These are phyloP conservation scores for Myzus persicae DNA, from an alignment of 1,140 invertebrate species.

Conservation along the genomic window DNA sequence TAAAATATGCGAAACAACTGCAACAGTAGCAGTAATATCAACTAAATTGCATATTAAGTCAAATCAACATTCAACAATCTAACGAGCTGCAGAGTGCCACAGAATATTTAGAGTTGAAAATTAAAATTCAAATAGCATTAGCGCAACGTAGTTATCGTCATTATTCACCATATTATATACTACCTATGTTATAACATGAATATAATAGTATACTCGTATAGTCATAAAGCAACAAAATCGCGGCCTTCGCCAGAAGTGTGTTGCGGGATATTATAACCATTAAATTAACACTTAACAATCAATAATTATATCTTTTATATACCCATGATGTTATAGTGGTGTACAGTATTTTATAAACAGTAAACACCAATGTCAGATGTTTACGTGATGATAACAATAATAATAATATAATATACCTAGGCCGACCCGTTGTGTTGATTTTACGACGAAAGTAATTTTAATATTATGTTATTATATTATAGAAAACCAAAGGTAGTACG, in stretches of 20 bases:
- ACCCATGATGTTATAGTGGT: background rate
- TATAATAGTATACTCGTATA: no score
- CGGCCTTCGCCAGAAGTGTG: background rate
- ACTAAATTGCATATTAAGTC: background rate
- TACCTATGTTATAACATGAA: background rate
- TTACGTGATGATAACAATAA: slow-evolving; percentile 1
- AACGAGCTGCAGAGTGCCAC: background rate
- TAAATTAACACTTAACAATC: background rate
- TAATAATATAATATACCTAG: background rate
- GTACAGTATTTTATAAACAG: background rate
- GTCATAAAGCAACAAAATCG: background rate
- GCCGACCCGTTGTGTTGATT: background rate
- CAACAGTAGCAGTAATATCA: no score
- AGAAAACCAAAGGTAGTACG: background rate
- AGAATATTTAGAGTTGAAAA: background rate
- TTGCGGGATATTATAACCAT: background rate
- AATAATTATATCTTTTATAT: no score
- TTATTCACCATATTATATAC: background rate
- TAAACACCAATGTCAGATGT: background rate
- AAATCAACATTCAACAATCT: background rate
- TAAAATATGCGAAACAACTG: no score
- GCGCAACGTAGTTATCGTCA: background rate
- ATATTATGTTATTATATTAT: no score
- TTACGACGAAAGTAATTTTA: background rate
- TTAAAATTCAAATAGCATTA: background rate